phyloP scores from a whole-genome alignment of 1,140 invertebrate genomes.

The Drosophila erecta region DNA sequence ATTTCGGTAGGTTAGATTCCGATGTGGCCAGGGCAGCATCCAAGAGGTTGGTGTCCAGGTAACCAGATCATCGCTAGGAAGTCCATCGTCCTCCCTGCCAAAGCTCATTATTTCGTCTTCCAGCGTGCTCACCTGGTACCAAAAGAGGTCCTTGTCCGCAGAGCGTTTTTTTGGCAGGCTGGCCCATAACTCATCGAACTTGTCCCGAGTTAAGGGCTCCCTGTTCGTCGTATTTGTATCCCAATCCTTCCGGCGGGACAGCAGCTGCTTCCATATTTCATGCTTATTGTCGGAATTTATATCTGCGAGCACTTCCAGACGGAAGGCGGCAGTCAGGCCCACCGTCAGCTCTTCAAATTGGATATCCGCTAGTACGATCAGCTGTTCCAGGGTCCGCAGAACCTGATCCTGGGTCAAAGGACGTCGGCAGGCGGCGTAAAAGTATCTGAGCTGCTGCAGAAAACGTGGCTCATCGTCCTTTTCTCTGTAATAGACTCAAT shows the following conservation, averaged over 20 bases:
- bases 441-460: conserved; percentile 27
- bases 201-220: not conserved
- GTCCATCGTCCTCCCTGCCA: not conserved
- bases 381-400: conserved; percentile 6
- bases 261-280: not conserved
- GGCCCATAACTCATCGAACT: conserved; percentile 14
- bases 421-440: conserved; percentile 42
- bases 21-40: conserved; percentile 22
- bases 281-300: not conserved
- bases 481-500: not conserved
- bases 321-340: conserved; percentile 28
- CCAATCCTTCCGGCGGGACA: not conserved
- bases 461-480: conserved; percentile 11
- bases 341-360: not conserved
- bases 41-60: not conserved
- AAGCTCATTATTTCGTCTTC: not conserved
- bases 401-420: not conserved
- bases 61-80: fast-evolving
- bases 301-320: not conserved
- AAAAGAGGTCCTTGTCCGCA: not conserved
- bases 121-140: not conserved
- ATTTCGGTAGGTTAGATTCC: not conserved
- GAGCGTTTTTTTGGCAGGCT: not conserved
- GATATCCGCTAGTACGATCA: not conserved
- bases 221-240: not conserved